phyloP scores from a whole-genome alignment of 2,113 vertebrate genomes.

The Phyllostomus hastatus region DNA sequence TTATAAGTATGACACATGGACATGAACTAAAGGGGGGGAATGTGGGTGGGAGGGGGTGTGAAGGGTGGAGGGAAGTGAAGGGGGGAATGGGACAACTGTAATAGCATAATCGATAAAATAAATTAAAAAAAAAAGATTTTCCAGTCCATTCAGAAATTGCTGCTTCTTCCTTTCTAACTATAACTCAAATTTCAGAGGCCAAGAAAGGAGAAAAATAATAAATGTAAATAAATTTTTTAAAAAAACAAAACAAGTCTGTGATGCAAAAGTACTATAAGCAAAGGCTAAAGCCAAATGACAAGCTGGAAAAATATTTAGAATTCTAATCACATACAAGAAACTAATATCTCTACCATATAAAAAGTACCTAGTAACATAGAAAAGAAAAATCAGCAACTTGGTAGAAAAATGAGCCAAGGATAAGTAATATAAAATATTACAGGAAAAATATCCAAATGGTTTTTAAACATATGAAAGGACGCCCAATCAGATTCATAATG shows the following conservation, averaged over 20 bases:
- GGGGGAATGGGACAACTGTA: too few relatives aligned
- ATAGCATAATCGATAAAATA: too few relatives aligned
- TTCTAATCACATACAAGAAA: not conserved
- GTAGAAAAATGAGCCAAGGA: not conserved
- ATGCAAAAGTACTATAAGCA: not conserved
- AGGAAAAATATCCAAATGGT: constrained; percentile 14
- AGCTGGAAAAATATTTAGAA: not conserved
- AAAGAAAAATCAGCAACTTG: not conserved
- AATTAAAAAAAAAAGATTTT: not conserved
- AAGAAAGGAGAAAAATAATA: not conserved
- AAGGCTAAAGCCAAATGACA: constrained; percentile 26
- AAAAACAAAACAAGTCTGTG: not conserved
- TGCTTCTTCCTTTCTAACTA: not conserved
- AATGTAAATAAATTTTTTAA: not conserved
- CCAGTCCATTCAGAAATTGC: not conserved
- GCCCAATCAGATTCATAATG: not conserved
- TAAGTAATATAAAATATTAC: not conserved
- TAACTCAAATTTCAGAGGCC: constrained; percentile 28
- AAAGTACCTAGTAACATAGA: not conserved
- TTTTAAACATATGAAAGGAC: constrained; percentile 21
- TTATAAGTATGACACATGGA: too few relatives aligned
- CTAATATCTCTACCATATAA: not conserved
- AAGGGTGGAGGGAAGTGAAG: too few relatives aligned
- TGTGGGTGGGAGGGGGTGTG: too few relatives aligned
- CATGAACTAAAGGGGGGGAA: too few relatives aligned